These are phyloP conservation scores for Apamea epomidion DNA, from an alignment of 2,888 invertebrate species.

Conservation along the genomic window DNA sequence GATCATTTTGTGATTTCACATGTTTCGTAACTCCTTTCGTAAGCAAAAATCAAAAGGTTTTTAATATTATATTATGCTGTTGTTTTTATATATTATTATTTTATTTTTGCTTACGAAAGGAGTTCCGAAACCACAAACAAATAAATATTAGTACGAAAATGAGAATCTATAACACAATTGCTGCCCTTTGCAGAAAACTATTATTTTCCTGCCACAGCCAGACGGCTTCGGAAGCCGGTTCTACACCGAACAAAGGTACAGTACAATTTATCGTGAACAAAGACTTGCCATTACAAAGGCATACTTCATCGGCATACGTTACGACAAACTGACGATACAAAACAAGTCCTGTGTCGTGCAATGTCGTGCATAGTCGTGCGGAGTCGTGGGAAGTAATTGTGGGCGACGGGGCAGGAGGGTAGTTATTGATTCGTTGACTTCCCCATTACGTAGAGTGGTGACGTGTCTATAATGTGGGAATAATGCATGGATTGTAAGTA, in stretches of 20 bases:
- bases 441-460: slow-evolving; percentile 42
- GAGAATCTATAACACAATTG: background rate
- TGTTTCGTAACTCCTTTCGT: no score
- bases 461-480: slow-evolving; percentile 46
- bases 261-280: slow-evolving; percentile 52
- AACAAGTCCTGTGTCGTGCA: slow-evolving; percentile 32
- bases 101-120: background rate
- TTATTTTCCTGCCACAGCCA: slow-evolving; percentile 9
- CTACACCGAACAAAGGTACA: slow-evolving; percentile 21
- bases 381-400: slow-evolving; percentile 32
- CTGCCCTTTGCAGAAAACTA: slow-evolving; percentile 7
- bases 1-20: no score
- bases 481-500: slow-evolving; percentile 41
- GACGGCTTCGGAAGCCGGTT: background rate
- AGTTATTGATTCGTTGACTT: slow-evolving; percentile 54
- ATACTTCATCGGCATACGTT: slow-evolving; percentile 29
- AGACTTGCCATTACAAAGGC: slow-evolving; percentile 38
- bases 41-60: background rate
- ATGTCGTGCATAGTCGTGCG: slow-evolving; percentile 17
- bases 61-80: no score
- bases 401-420: slow-evolving; percentile 15
- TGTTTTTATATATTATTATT: no score
- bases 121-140: background rate
- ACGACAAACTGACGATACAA: slow-evolving; percentile 22
- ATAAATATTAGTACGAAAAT: background rate